A percentile compares a stretch with the other conserved stretches of the same genome.
phyloP scores from a whole-genome alignment of 2,797 vertebrate species.

The Enteromius radiatus region DNA sequence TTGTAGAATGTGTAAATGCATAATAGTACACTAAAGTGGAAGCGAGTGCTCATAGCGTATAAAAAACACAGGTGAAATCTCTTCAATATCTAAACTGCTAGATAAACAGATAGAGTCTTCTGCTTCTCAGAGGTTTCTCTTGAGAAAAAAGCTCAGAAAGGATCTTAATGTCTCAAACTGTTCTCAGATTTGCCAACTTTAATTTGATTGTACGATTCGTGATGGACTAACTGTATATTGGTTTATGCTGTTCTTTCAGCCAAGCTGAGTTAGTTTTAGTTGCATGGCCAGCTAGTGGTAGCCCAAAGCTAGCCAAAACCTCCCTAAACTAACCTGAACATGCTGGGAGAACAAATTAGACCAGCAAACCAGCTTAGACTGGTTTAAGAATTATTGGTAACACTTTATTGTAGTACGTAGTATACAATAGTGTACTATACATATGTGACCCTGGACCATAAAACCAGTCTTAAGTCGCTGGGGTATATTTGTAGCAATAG shows the following conservation, averaged over 20 bases:
- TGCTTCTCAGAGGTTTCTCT: not conserved
- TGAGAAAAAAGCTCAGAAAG: not conserved
- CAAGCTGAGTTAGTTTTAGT: not conserved
- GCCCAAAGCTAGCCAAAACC: not conserved
- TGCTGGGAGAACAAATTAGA: not conserved
- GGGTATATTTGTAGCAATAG: too few species aligned
- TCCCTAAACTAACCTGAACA: not conserved
- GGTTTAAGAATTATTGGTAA: not conserved
- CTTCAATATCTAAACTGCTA: not conserved
- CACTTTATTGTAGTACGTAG: too few species aligned
- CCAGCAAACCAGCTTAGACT: not conserved
- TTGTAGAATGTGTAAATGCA: slow-evolving; percentile 4
- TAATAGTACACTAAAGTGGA: slow-evolving; percentile 35
- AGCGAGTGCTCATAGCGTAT: slow-evolving; percentile 8
- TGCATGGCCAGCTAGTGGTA: not conserved
- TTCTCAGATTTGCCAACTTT: not conserved
- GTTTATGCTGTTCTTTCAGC: not conserved
- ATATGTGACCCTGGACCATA: too few species aligned
- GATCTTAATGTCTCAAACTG: not conserved
- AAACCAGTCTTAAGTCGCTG: too few species aligned
- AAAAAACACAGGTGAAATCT: not conserved
- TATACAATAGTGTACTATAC: too few species aligned
- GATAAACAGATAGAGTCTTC: not conserved
- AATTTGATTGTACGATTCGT: not conserved
- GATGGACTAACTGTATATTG: not conserved